Evolutionary conservation across 2,113 vertebrate species (phyloP).

Genomic region (Anser brachyrhynchus): DNA sequence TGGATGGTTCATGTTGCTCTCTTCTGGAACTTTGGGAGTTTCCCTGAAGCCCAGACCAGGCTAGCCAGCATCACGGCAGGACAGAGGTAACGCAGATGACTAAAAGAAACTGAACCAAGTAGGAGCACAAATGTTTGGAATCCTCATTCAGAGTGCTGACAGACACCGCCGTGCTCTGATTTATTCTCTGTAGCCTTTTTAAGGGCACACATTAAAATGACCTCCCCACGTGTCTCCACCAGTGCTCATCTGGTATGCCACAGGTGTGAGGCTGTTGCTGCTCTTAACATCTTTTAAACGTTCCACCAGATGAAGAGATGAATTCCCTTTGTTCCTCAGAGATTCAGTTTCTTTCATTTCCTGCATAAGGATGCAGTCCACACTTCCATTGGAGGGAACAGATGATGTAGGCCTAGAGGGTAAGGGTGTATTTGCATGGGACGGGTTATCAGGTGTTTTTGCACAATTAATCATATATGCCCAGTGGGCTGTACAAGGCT

Average conservation of each 20-base stretch:
- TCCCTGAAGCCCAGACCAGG: background rate
- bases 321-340: constrained; percentile 59
- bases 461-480: background rate
- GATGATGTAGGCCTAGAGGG: constrained; percentile 51
- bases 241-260: constrained; percentile 36
- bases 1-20: background rate
- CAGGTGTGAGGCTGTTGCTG: constrained; percentile 64
- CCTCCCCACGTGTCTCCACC: constrained; percentile 24
- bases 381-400: constrained; percentile 39
- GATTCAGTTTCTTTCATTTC: constrained; percentile 68
- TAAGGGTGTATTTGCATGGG: constrained; percentile 27
- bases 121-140: background rate
- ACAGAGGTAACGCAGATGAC: background rate
- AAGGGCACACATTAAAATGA: constrained; percentile 44
- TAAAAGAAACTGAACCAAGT: background rate
- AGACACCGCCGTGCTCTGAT: background rate
- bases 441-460: constrained; percentile 8
- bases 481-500: background rate
- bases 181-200: constrained; percentile 36
- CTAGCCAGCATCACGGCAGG: background rate
- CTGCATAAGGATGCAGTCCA: constrained; percentile 60
- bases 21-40: background rate
- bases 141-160: background rate
- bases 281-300: constrained; percentile 62
- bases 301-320: constrained; percentile 62